phyloP scores from a whole-genome alignment of 2,888 invertebrate genomes.

The Punctoribates punctum region DNA sequence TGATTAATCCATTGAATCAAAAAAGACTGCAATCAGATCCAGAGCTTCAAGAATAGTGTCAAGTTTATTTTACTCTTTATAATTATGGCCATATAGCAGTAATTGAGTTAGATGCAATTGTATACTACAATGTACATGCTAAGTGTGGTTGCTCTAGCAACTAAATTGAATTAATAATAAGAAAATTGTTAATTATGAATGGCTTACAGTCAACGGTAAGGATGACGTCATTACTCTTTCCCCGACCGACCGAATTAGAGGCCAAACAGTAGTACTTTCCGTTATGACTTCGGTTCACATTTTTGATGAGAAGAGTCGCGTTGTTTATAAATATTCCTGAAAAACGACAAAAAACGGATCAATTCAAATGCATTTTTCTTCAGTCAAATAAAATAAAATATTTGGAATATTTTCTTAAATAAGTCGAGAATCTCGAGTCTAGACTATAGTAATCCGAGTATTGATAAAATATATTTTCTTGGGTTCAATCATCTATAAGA shows the following conservation, averaged over 20 bases:
- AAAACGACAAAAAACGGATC: background rate
- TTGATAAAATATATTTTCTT: too few species aligned
- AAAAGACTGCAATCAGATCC: too few species aligned
- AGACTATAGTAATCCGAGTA: too few species aligned
- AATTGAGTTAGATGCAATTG: background rate
- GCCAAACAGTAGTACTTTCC: constrained; percentile 41
- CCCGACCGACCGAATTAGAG: constrained; percentile 36
- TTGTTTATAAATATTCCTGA: constrained; percentile 17
- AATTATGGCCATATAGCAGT: too few species aligned
- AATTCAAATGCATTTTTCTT: background rate
- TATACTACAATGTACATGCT: background rate
- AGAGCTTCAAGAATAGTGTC: too few species aligned
- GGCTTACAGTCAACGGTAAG: constrained; percentile 37
- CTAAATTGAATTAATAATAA: background rate
- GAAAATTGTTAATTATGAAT: background rate
- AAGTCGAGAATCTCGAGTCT: too few species aligned
- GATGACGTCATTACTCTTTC: constrained; percentile 36
- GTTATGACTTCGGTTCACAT: constrained; percentile 42
- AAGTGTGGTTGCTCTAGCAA: background rate
- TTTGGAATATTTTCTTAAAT: background rate
- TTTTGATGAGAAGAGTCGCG: background rate
- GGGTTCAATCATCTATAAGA: too few species aligned
- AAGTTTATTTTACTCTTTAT: too few species aligned
- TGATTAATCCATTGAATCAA: too few species aligned
- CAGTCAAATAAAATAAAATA: background rate